These are phyloP conservation scores for Panthera tigris DNA, from an alignment of 2,113 vertebrate genomes.

Conservation along the genomic window DNA sequence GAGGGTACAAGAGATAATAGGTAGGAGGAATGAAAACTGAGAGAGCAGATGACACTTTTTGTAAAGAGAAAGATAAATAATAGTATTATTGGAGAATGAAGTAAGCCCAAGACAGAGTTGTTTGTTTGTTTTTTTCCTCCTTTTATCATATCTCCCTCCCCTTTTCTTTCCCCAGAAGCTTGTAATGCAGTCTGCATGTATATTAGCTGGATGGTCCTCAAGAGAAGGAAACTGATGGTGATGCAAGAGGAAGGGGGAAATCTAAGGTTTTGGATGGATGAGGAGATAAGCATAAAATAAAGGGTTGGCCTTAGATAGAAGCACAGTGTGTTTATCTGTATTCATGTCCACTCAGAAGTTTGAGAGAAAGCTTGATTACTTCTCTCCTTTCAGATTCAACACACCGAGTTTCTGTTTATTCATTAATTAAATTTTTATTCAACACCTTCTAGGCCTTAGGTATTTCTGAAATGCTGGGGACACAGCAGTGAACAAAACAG, in stretches of 20 bases:
- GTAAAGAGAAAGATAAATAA: background rate
- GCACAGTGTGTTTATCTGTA: background rate
- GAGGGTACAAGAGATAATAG: background rate
- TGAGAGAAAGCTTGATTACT: background rate
- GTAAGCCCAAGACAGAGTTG: background rate
- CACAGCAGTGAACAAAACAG: background rate
- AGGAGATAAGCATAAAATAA: background rate
- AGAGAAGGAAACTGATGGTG: background rate
- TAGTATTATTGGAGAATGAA: background rate
- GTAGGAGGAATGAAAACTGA: background rate
- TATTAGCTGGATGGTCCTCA: too few species aligned
- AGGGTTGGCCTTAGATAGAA: background rate
- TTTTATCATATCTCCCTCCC: background rate
- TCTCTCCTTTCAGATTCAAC: background rate
- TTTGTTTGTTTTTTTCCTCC: background rate
- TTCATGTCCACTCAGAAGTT: background rate
- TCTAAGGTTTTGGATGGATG: background rate
- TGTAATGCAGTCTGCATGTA: background rate
- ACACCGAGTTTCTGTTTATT: background rate
- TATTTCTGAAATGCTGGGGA: background rate
- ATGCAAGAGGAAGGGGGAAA: fast-evolving
- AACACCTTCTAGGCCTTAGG: background rate
- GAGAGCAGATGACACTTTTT: background rate
- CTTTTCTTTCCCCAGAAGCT: fast-evolving
- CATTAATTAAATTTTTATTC: background rate